Base-by-base conservation (phyloP, 2,113 vertebrate genomes). In the Plestiodon gilberti region DNA sequence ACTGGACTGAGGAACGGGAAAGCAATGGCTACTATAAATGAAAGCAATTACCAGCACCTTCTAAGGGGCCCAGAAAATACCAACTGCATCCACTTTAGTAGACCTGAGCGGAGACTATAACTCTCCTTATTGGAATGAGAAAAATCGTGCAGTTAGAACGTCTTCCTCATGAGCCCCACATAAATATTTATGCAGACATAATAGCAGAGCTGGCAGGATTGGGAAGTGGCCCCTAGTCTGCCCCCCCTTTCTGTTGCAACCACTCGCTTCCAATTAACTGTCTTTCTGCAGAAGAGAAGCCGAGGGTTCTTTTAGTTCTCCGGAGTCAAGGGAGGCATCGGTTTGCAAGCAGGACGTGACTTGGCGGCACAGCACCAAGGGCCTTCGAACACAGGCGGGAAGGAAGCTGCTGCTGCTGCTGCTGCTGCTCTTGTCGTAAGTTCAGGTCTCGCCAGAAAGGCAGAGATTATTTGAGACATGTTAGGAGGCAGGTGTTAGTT, bases 161-260 rank as follows among this genome's bases (percentile, higher is more conserved):
- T n/a, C n/a, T 88, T 90, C 82, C 81, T 89, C 90, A 90, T 90
- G 90, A 90, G 78, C 52, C 74, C 81, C 65, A 38, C 35, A 90
- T 91, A 88, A 93, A 94, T 91, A 92, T 93, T 94, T 90, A 93
- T 91, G 69, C 81, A 84, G 64, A 6, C 40, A 86, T 71, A 83
- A 80, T n/a, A 64, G 77, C 64, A 79, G 35, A 90, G 86, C 88
- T 89, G 6, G 28, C 17, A 22, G 86, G 15, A 67, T 15, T 38
- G 25, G 25, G 43, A 86, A 64, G 43, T 25, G 55, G 13, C 67
- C 11, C 28, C n/a, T n/a, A n/a, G n/a, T 55, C 55, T 30, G 17
- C 23, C 61, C 17, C 14, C n/a, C 25, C 38, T 17, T 83, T 83
- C 43, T 25, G 25, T 43, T 35, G 18, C 18, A 57, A 17, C 9